phyloP scores from a whole-genome alignment of 2,888 invertebrate genomes.

The Danaus chrysippus region DNA sequence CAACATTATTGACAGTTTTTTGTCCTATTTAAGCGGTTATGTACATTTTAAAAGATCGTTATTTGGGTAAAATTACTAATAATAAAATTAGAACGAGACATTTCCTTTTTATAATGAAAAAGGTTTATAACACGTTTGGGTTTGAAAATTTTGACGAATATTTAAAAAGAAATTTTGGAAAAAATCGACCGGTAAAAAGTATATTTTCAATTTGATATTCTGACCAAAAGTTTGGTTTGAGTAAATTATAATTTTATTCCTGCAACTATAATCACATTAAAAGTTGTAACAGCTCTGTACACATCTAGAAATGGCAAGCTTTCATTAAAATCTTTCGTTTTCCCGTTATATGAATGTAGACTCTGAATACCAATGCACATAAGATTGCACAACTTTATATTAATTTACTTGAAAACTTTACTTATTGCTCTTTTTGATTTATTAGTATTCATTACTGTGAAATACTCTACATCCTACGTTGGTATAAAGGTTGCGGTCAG shows the following conservation, averaged over 20 bases:
- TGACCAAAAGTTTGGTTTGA: background rate
- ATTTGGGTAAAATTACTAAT: too few relatives aligned
- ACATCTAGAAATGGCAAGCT: conserved; percentile 48
- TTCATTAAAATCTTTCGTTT: conserved; percentile 76
- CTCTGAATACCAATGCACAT: conserved; percentile 70
- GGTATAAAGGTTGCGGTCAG: conserved; percentile 45
- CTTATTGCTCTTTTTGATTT: conserved; percentile 59
- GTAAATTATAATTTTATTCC: background rate
- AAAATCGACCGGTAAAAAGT: too few relatives aligned
- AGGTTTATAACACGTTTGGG: too few relatives aligned
- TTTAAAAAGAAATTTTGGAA: too few relatives aligned
- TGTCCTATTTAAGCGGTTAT: background rate
- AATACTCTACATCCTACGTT: conserved; percentile 32
- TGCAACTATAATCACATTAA: background rate
- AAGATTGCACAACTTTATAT: conserved; percentile 74
- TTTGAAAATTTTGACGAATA: too few relatives aligned
- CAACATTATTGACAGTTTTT: background rate
- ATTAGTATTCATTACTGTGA: conserved; percentile 64
- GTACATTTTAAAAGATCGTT: too few relatives aligned
- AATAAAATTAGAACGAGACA: too few relatives aligned
- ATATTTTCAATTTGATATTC: background rate
- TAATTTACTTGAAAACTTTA: conserved; percentile 71
- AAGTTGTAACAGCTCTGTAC: conserved; percentile 43
- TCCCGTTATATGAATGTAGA: conserved; percentile 66
- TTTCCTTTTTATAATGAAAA: too few relatives aligned